Conservation (phyloP, 2,797 vertebrate species). For the Hoplostethus mediterraneus region DNA sequence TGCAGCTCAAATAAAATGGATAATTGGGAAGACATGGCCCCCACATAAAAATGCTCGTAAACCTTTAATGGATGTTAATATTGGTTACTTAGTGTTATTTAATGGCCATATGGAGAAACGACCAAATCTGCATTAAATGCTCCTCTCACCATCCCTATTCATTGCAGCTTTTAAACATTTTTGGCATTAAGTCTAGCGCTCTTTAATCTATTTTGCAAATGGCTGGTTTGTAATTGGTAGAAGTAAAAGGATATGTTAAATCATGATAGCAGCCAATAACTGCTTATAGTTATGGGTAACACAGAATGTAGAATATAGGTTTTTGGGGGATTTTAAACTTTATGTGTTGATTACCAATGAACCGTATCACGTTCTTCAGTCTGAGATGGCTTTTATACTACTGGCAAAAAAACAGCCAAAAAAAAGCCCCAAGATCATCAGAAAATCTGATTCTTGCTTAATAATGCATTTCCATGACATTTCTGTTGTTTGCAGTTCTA, state of each 20-base stretch:
- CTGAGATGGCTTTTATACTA: background rate
- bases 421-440: background rate
- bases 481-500: constrained; percentile 48
- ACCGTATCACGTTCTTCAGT: background rate
- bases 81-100: constrained; percentile 56
- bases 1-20: constrained; percentile 54
- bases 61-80: constrained; percentile 58
- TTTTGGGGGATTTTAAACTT: too few species aligned
- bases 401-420: constrained; percentile 2
- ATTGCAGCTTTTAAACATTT: constrained; percentile 26
- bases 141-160: constrained; percentile 16
- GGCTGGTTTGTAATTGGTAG: too few species aligned
- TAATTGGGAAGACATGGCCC: constrained; percentile 52
- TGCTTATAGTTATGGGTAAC: too few species aligned
- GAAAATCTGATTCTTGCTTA: background rate
- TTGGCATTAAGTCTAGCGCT: background rate
- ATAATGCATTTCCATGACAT: constrained; percentile 19
- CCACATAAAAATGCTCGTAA: constrained; percentile 54
- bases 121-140: constrained; percentile 31
- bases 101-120: constrained; percentile 36
- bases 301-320: too few species aligned
- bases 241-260: too few species aligned
- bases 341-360: background rate
- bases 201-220: background rate
- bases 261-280: too few species aligned